Evolutionary conservation across 2,113 vertebrate species (phyloP), one percentile per base, ranked within the genome.

Genomic region (Actenoides lindsayi): DNA sequence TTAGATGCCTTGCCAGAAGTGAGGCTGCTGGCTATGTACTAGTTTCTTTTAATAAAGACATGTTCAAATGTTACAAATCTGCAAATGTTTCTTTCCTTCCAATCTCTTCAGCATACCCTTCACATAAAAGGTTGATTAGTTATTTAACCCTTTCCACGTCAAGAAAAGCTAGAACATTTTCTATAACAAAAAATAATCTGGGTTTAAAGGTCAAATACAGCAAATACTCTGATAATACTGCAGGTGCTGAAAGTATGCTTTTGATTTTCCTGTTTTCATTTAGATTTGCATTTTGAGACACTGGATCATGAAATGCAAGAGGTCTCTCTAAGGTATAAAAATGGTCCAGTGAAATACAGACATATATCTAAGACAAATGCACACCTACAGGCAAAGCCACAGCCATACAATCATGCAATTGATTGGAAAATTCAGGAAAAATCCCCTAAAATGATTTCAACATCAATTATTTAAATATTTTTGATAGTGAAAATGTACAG

Each of bases 1-100:
- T 96, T 93, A 67, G 28, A 60, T 94, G 70, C 73, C 41, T 88
- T 81, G 83, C 63, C 51, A 92, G 84, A 94, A 97, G 69, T 71
- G 57, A 94, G 60, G 62, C 83, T 96, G 42, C 91, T 87, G 80
- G 54, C 57, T 94, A 30, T 64, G n/a, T 57, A 65, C 54, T 93
- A 39, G 62, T 84, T 96, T 87, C 9, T 71, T 85, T 90, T 76
- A 79, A 64, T 44, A 88, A 81, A 89, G 33, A 64, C 19, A 31
- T 21, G 9, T 76, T 95, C 8, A 13, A 83, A 86, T 57, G 31
- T 56, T 97, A 87, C 35, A 57, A 75, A 95, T 94, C 46, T 92
- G 41, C 42, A 87, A 35, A 69, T 64, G 51, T 69, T 53, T 68
- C 39, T n/a, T 71, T 77, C 67, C 46, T 42, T 63, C 83, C 39